Conservation (phyloP, 64 coral and sea anemone species). For the Anthopleura sola region DNA sequence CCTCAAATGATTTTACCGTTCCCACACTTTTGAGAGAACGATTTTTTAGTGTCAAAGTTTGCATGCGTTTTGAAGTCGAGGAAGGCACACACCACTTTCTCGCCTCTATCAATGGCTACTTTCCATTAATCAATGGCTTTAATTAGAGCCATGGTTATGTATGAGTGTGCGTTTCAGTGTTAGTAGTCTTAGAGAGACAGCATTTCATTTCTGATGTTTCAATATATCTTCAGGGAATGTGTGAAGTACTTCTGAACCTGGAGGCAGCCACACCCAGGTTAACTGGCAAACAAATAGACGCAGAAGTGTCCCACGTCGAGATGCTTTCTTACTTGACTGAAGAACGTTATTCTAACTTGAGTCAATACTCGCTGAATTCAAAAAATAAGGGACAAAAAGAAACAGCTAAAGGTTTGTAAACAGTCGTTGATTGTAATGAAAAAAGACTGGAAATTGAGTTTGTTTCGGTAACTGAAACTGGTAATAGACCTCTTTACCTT, state of each 20-base stretch:
- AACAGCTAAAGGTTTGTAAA: not conserved
- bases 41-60: no score
- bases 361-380: not conserved
- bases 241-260: conserved; percentile 77
- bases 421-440: not conserved
- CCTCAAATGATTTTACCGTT: no score
- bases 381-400: not conserved
- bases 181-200: no score
- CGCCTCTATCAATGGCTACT: no score
- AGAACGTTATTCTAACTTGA: conserved; percentile 30
- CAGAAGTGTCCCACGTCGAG: conserved; percentile 45
- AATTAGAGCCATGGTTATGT: no score
- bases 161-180: no score
- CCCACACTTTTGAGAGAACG: no score
- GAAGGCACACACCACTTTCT: no score
- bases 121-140: no score
- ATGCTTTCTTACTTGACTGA: conserved; percentile 57
- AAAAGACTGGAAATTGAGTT: not conserved
- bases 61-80: no score
- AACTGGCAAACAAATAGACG: conserved; percentile 29
- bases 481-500: no score
- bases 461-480: not conserved
- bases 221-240: conserved; percentile 68
- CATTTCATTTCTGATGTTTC: not conserved
- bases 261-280: conserved; percentile 77